These are phyloP conservation scores for Drosophila ercepeae DNA, from an alignment of 1,140 invertebrate genomes.

Conservation along the genomic window DNA sequence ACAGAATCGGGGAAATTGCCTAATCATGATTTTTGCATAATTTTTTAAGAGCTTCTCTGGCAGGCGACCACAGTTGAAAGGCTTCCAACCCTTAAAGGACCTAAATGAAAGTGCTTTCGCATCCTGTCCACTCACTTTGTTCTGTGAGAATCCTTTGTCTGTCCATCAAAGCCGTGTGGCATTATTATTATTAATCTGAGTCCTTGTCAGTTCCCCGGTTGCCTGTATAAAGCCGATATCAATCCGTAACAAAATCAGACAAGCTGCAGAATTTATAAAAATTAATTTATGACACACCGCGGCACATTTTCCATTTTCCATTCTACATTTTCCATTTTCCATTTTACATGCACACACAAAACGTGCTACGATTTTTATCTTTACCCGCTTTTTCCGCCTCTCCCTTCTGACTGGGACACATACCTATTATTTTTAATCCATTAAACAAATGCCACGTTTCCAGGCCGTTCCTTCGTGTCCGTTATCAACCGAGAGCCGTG, in stretches of 20 bases:
- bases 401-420: constrained; percentile 6
- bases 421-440: constrained; percentile 79
- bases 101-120: constrained; percentile 54
- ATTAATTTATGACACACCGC: constrained; percentile 76
- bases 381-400: constrained; percentile 7
- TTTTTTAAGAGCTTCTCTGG: constrained; percentile 61
- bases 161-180: constrained; percentile 46
- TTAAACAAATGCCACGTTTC: constrained; percentile 78
- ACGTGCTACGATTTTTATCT: constrained; percentile 74
- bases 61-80: constrained; percentile 39
- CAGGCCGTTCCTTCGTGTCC: constrained; percentile 43
- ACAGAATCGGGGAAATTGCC: constrained; percentile 57
- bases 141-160: constrained; percentile 47
- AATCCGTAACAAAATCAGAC: constrained; percentile 47
- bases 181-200: constrained; percentile 63
- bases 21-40: constrained; percentile 80
- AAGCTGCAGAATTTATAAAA: constrained; percentile 64
- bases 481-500: constrained; percentile 47
- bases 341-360: constrained; percentile 49
- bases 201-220: constrained; percentile 5
- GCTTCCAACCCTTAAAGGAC: constrained; percentile 48
- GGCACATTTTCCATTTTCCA: constrained; percentile 66
- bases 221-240: constrained; percentile 23
- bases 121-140: constrained; percentile 9
- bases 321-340: neutral